Evolutionary conservation across 2,888 invertebrate genomes (phyloP), one percentile per base, ranked within the genome.

Genomic region (Lydus trimaculatus): DNA sequence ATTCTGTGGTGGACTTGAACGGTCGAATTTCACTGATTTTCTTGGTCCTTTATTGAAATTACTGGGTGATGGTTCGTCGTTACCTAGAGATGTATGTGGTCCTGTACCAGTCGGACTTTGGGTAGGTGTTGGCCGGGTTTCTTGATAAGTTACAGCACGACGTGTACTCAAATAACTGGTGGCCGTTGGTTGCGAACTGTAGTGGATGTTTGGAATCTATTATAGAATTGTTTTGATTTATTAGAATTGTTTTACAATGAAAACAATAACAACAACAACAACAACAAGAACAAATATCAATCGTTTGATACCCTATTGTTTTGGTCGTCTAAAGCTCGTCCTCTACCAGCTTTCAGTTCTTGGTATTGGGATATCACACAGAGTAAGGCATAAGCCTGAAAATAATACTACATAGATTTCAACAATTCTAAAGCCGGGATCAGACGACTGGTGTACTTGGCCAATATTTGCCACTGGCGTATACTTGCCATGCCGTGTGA

Each of bases 351-450:
- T 69, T 88, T 85, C 80, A 94, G 92, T 80, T 94, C 94, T 85
- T 95, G 95, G 81, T 93, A 94, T 84, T 95, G 95, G 5, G 95
- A 95, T 80, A 94, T 89, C 67, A 95, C 95, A 86, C 95, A 95
- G 67, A 95, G 87, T 84, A 94, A 86, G 72, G 93, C 91, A 84
- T 95, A 95, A 43, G 93, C 86, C 95, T 95, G 87, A 59, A 85
- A 69, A 72, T 71, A 64, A 43, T 25, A 52, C 11, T 4, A 11
- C 2, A 20, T 3, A 36, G 15, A 39, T 15, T n/a, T 39, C 13
- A 15, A 39, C n/a, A 25, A 25, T n/a, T 31, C 23, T 31, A 17
- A 33, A 65, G n/a, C n/a, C n/a, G n/a, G n/a, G n/a, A n/a, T n/a
- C n/a, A n/a, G n/a, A n/a, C n/a, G n/a, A n/a, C n/a, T n/a, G n/a